Evolutionary conservation across 2,113 vertebrate genomes (phyloP), one percentile per base, ranked within the genome.

Genomic region (Tupaia chinensis): DNA sequence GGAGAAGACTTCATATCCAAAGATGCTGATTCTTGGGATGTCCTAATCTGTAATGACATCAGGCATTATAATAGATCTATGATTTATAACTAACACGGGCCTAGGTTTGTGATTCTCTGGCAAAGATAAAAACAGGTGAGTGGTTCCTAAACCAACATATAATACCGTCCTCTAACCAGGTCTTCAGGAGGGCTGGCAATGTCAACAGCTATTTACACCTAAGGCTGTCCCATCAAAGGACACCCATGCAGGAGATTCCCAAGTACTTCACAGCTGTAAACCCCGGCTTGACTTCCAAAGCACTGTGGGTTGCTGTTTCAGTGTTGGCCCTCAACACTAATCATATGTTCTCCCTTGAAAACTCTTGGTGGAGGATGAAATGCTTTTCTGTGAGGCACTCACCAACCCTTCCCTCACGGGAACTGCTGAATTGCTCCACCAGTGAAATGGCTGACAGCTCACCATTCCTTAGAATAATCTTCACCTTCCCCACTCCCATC

Each of bases 41-140:
- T 32, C 81, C 86, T 91, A 91, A 83, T 10, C 77, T 44, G 15
- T 70, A 29, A 20, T 86, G 80, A 54, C 23, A 74, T 80, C 10
- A 19, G 76, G 29, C 15, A 58, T 29, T 95, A 44, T n/a, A 74
- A 63, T 16, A 58, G 58, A 56, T 54, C 63, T 34, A 82, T 34
- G 34, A 69, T 58, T 92, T 84, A 69, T 7, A 69, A 3, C 73
- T 58, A 95, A 81, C n/a, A 61, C 9, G 23, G 68, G 66, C 83
- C 66, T 82, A 44, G 72, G 11, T 77, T 83, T 91, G 11, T 44
- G 85, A n/a, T 78, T 94, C 66, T 82, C 53, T 53, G 22, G 58
- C 58, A 90, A 93, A 84, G 65, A 65, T 25, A 77, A 87, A 95
- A 93, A 76, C 44, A 66, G 72, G 53, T n/a, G 32, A 79, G n/a